Percentiles rank a stretch among this genome's conserved stretches.
phyloP scores from a whole-genome alignment of 2,888 invertebrate genomes.

The Euclidia mi region DNA sequence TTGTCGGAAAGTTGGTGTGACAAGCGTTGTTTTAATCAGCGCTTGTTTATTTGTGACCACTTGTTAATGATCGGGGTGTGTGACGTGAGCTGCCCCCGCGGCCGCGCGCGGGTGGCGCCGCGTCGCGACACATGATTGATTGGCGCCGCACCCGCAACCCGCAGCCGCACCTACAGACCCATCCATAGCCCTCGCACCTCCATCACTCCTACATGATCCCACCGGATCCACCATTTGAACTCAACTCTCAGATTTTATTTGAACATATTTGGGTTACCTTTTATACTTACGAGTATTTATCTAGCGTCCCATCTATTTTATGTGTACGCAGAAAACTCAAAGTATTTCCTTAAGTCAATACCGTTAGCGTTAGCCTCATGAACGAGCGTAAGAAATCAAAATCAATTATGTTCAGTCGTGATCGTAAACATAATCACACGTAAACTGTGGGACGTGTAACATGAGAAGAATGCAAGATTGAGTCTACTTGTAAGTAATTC shows the following conservation, averaged over 20 bases:
- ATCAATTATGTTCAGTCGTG: background rate
- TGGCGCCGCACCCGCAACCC: constrained; percentile 53
- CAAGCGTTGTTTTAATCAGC: constrained; percentile 48
- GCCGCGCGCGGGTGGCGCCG: constrained; percentile 18
- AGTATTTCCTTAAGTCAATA: background rate
- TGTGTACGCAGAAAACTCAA: background rate
- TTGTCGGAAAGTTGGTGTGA: constrained; percentile 26
- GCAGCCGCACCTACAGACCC: constrained; percentile 35
- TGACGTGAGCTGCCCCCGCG: constrained; percentile 29
- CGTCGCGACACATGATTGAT: constrained; percentile 63
- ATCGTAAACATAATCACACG: background rate
- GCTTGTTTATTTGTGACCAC: constrained; percentile 46
- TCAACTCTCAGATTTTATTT: background rate
- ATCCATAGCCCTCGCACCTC: constrained; percentile 28
- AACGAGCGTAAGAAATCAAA: no score
- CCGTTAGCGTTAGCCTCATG: background rate
- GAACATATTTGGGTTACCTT: background rate
- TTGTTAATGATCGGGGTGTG: constrained; percentile 45
- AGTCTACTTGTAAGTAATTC: background rate
- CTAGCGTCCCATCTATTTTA: no score
- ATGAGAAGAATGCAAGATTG: no score
- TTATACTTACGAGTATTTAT: no score
- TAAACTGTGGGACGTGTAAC: no score
- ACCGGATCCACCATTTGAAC: background rate
- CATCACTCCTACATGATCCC: constrained; percentile 22